Evolutionary conservation across 2,888 invertebrate genomes (phyloP).

Genomic region (Lasius platythorax): DNA sequence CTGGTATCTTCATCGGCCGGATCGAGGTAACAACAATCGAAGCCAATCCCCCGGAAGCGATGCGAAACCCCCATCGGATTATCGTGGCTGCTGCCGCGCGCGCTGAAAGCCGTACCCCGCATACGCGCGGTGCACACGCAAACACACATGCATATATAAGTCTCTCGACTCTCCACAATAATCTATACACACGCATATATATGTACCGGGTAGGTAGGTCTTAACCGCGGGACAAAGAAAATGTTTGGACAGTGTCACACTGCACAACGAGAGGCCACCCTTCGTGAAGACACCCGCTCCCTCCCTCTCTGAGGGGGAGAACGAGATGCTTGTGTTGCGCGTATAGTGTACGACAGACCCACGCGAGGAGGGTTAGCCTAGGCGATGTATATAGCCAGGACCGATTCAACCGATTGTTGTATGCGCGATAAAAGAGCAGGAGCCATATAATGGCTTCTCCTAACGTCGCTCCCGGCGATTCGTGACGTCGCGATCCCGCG

Average conservation of each 20-base stretch:
- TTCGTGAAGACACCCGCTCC: slow-evolving; percentile 76
- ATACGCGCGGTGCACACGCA: background rate
- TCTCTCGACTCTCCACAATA: slow-evolving; percentile 76
- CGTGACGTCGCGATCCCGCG: slow-evolving; percentile 43
- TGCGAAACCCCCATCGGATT: slow-evolving; percentile 82
- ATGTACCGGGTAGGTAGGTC: slow-evolving; percentile 80
- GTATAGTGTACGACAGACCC: background rate
- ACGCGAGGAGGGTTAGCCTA: slow-evolving; percentile 48
- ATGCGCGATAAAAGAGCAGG: slow-evolving; percentile 77
- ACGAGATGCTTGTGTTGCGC: slow-evolving; percentile 45
- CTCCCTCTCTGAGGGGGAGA: slow-evolving; percentile 15
- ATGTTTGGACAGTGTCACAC: slow-evolving; percentile 86
- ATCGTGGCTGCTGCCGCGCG: slow-evolving; percentile 76
- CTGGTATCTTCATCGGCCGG: slow-evolving; percentile 75
- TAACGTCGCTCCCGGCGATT: slow-evolving; percentile 59
- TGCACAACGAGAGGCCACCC: slow-evolving; percentile 77
- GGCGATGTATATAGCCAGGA: slow-evolving; percentile 21
- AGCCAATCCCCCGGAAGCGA: slow-evolving; percentile 80
- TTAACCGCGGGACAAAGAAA: slow-evolving; percentile 85
- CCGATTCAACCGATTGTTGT: slow-evolving; percentile 76
- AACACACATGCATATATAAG: slow-evolving; percentile 59
- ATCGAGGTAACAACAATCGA: slow-evolving; percentile 74
- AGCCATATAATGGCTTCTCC: slow-evolving; percentile 70
- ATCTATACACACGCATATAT: slow-evolving; percentile 76
- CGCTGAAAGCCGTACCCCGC: slow-evolving; percentile 74